A percentile compares a stretch with the other conserved stretches of the same genome.
Conservation (phyloP, 2,113 vertebrate species). For the Cryptomyrus ogoouensis region DNA sequence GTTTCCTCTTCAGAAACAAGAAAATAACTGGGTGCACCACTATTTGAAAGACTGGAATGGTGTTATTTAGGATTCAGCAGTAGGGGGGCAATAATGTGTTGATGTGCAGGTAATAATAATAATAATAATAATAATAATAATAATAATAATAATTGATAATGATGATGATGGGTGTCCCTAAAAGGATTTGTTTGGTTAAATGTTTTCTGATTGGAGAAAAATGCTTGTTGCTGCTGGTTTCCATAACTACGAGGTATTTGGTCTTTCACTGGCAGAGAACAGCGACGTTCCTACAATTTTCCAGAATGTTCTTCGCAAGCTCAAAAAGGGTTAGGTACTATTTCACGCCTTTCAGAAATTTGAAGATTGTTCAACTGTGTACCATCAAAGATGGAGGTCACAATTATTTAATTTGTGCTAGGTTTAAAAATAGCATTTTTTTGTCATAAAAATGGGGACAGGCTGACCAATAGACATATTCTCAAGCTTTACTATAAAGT, state of each 20-base stretch:
- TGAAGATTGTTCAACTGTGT: slow-evolving; percentile 11
- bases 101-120: background rate
- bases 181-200: slow-evolving; percentile 1
- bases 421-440: slow-evolving; percentile 26
- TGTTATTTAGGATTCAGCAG: background rate
- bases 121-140: background rate
- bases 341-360: background rate
- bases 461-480: slow-evolving; percentile 71
- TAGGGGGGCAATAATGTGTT: slow-evolving; percentile 1
- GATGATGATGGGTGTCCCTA: background rate
- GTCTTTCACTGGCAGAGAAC: background rate
- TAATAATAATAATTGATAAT: background rate
- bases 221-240: slow-evolving; percentile 3
- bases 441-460: slow-evolving; percentile 64
- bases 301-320: slow-evolving; percentile 4
- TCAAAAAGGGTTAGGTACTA: slow-evolving; percentile 13
- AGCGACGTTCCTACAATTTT: background rate
- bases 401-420: slow-evolving; percentile 15
- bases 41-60: background rate
- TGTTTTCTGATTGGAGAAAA: background rate
- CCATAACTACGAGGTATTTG: background rate
- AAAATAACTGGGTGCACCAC: background rate
- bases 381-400: slow-evolving; percentile 15
- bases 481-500: slow-evolving; percentile 81
- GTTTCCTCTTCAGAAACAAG: slow-evolving; percentile 57